Percentiles rank a stretch among this genome's conserved stretches.
Conservation (phyloP, 2,888 invertebrate genomes). For the Nesidiocoris tenuis region DNA sequence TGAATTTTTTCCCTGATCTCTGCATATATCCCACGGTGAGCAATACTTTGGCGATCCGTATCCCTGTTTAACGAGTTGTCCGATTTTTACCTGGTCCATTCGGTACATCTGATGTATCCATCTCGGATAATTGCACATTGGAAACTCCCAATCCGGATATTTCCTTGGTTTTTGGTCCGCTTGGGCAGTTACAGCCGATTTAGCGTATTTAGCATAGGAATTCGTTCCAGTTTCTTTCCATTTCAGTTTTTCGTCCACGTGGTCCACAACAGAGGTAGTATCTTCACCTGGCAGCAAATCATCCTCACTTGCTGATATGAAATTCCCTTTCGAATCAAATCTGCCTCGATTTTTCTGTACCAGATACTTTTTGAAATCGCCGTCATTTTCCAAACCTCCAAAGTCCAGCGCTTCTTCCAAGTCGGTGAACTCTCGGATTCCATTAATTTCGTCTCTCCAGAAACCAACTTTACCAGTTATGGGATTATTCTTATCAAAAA, state of each 20-base stretch:
- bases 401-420: constrained; percentile 19
- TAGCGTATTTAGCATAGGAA: neutral
- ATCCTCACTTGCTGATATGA: neutral
- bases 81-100: constrained; percentile 37
- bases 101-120: constrained; percentile 34
- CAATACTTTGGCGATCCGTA: neutral
- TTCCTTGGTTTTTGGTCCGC: neutral
- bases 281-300: neutral
- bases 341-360: neutral
- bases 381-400: constrained; percentile 19
- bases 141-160: constrained; percentile 29
- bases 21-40: neutral
- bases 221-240: neutral
- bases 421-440: constrained; percentile 10
- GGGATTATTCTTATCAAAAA: constrained; percentile 27
- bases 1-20: neutral
- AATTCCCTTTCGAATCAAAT: constrained; percentile 20
- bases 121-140: constrained; percentile 35
- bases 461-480: constrained; percentile 24
- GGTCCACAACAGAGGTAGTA: neutral
- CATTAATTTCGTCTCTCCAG: neutral
- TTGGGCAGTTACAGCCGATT: neutral
- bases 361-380: constrained; percentile 2
- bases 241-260: neutral
- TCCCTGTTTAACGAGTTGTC: constrained; percentile 31